These are phyloP conservation scores for Chrysolina haemoptera DNA, from an alignment of 2,888 invertebrate species.

Conservation along the genomic window DNA sequence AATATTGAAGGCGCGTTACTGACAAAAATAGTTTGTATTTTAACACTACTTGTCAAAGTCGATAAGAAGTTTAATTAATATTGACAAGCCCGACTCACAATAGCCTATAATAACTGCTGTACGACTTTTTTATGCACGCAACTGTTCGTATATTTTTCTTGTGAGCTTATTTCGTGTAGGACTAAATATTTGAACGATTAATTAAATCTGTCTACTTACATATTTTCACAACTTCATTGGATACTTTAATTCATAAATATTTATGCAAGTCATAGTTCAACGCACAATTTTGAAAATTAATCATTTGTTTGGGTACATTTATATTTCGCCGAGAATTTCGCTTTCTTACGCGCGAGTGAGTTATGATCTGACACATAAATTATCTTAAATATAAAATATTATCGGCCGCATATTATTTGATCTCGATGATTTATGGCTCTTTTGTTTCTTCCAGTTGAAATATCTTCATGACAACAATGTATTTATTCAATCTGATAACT, in stretches of 20 bases:
- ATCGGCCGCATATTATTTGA: conserved; percentile 2
- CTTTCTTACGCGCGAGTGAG: not conserved
- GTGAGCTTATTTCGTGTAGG: too few species aligned
- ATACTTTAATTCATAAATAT: conserved; percentile 6
- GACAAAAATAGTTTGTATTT: too few species aligned
- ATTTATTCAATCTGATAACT: not conserved
- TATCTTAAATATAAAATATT: conserved; percentile 1
- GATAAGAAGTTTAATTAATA: too few species aligned
- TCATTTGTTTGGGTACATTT: not conserved
- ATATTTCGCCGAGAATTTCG: too few species aligned
- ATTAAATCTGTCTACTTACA: not conserved
- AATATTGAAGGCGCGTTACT: too few species aligned
- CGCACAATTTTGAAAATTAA: conserved; percentile 6
- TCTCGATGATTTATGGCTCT: not conserved
- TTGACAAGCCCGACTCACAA: too few species aligned
- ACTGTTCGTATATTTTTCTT: too few species aligned
- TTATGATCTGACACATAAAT: conserved; percentile 15
- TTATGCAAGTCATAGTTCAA: conserved; percentile 15
- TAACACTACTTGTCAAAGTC: too few species aligned
- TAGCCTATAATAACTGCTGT: too few species aligned
- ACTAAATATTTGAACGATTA: not conserved
- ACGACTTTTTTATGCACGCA: too few species aligned
- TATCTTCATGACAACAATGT: not conserved
- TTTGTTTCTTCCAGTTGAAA: not conserved
- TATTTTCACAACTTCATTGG: not conserved